Percentiles rank a stretch among this genome's conserved stretches.
phyloP scores from a whole-genome alignment of 2,797 vertebrate genomes.

The Danio jaintianensis region DNA sequence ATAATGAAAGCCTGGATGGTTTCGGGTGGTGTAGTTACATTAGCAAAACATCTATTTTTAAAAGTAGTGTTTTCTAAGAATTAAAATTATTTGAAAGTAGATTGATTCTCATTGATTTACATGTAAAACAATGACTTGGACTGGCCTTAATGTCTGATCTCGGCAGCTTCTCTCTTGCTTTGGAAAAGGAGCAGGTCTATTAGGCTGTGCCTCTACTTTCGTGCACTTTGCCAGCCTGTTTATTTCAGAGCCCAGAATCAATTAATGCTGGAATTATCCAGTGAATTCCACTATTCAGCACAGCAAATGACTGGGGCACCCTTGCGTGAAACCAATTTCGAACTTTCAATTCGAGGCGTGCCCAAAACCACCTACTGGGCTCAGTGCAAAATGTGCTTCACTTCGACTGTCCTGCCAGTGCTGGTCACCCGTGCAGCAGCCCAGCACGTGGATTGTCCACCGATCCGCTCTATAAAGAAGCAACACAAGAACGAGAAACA shows the following conservation, averaged over 20 bases:
- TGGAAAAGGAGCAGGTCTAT: conserved; percentile 59
- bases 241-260: conserved; percentile 81
- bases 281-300: conserved; percentile 77
- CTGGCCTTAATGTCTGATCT: conserved; percentile 20
- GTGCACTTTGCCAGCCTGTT: conserved; percentile 74
- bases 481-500: conserved; percentile 35
- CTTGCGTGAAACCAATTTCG: conserved; percentile 81
- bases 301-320: conserved; percentile 76
- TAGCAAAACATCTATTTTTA: not conserved
- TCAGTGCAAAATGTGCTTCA: conserved; percentile 56
- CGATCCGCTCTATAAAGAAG: conserved; percentile 16
- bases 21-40: not conserved
- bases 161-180: conserved; percentile 35
- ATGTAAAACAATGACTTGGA: conserved; percentile 31
- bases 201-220: conserved; percentile 65
- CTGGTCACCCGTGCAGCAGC: conserved; percentile 44
- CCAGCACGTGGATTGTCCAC: conserved; percentile 5
- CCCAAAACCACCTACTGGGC: conserved; percentile 69
- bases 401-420: conserved; percentile 41
- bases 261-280: conserved; percentile 81
- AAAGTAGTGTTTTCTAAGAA: not conserved
- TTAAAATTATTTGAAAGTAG: not conserved
- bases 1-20: not conserved
- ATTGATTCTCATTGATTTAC: not conserved
- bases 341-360: conserved; percentile 71